Conservation (phyloP, 2,113 vertebrate species). For the Picathartes gymnocephalus region DNA sequence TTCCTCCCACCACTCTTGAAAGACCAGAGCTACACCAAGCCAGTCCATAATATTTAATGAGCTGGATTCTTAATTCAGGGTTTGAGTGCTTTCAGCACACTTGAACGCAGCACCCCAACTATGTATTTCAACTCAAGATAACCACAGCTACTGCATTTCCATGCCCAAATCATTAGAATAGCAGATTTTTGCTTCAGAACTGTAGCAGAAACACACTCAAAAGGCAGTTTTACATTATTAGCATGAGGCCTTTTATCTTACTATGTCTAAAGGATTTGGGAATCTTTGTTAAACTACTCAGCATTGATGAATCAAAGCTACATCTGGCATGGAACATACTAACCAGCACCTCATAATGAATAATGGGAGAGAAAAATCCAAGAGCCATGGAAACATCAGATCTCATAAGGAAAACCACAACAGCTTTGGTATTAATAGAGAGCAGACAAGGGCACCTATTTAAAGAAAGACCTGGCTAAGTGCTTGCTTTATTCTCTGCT, state of each 20-base stretch:
- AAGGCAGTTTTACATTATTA: slow-evolving; percentile 29
- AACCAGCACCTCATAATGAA: neutral
- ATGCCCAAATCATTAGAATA: neutral
- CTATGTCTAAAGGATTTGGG: slow-evolving; percentile 27
- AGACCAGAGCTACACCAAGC: neutral
- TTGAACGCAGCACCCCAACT: neutral
- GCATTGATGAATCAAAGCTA: neutral
- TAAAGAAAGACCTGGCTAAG: neutral
- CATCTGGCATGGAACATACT: slow-evolving; percentile 22
- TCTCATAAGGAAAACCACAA: slow-evolving; percentile 19
- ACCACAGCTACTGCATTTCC: neutral
- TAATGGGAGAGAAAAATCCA: slow-evolving; percentile 3
- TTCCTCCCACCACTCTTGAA: neutral
- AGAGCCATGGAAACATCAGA: slow-evolving; percentile 16
- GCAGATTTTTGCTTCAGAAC: slow-evolving; percentile 7
- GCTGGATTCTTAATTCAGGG: neutral
- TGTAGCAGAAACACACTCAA: neutral
- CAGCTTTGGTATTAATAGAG: slow-evolving; percentile 16
- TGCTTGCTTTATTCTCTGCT: neutral
- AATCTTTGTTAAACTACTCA: neutral
- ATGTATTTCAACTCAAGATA: neutral
- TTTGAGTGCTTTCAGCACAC: neutral
- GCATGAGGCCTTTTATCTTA: slow-evolving; percentile 23
- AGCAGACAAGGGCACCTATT: neutral
- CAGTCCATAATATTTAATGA: neutral